phyloP scores from a whole-genome alignment of 2,888 invertebrate species.

The Agrotis puta region DNA sequence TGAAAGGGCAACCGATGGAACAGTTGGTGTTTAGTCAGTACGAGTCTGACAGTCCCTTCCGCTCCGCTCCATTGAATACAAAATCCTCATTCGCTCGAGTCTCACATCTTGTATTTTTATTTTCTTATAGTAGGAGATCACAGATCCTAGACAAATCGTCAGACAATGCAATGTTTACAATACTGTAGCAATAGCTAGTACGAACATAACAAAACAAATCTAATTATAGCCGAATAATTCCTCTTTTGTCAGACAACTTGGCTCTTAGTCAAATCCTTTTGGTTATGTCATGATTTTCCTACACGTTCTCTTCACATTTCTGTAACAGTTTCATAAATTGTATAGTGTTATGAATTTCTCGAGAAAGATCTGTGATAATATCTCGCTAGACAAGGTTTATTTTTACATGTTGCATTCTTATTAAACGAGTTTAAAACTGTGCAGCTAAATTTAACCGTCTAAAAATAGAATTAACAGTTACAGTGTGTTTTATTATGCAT shows the following conservation, averaged over 20 bases:
- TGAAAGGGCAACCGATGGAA: too few relatives aligned
- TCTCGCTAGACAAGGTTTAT: conserved; percentile 3
- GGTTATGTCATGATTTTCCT: conserved; percentile 48
- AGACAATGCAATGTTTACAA: conserved; percentile 18
- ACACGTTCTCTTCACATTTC: conserved; percentile 26
- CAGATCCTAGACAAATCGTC: conserved; percentile 3
- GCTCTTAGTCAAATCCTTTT: conserved; percentile 53
- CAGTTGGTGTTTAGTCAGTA: too few relatives aligned
- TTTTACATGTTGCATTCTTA: conserved; percentile 2
- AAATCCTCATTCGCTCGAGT: too few relatives aligned
- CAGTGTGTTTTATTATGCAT: background rate
- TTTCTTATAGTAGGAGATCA: background rate
- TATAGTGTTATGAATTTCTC: conserved; percentile 4
- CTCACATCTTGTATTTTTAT: too few relatives aligned
- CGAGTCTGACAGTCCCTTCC: too few relatives aligned
- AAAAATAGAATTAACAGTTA: conserved; percentile 14
- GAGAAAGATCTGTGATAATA: conserved; percentile 10
- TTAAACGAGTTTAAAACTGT: conserved; percentile 1
- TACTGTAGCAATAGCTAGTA: conserved; percentile 21
- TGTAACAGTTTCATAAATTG: conserved; percentile 13
- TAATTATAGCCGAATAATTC: conserved; percentile 52
- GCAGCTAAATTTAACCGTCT: conserved; percentile 1
- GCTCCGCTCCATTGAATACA: too few relatives aligned
- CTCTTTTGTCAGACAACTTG: conserved; percentile 50
- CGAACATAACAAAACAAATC: conserved; percentile 27